Base-by-base conservation (phyloP, 2,888 invertebrate genomes). In the Gymnoscelis rufifasciata region DNA sequence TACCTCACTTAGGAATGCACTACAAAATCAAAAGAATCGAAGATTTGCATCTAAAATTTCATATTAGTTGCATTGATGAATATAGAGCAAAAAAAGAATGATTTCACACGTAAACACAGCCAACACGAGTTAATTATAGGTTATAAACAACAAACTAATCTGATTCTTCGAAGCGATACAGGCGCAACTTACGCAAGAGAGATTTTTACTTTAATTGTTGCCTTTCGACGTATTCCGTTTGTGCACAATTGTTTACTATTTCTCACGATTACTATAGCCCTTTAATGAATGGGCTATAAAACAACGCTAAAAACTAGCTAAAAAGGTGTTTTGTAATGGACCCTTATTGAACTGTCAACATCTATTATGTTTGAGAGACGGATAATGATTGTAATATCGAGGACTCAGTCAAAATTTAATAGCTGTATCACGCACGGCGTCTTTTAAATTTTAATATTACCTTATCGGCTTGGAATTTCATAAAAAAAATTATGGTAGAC, bases 191-290 rank as follows among this genome's bases (percentile, higher is more conserved):
- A 54, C 48, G 47, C 43, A 56, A 57, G 31, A 35, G 19, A 15
- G 6, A 51, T 33, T 54, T 51, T 55, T 42, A 51, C 30, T 50
- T 31, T 47, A 59, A 54, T 52, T 62, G 57, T 51, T 58, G 15
- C 33, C 10, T 23, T 61, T 51, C 38, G 39, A 50, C 43, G 31
- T 51, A 48, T 51, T 47, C 43, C 43, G 49, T 60, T 55, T 30
- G 53, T 54, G 50, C 50, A 54, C 56, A 54, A 62, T 56, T 56
- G 55, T 49, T 39, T 52, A 40, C 49, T 43, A 57, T 59, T 67
- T 75, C 74, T 60, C 76, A 76, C 70, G 68, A 56, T 56, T 59
- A 59, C 58, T 64, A 64, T 56, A 58, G 19, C 19, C 35, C 19
- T 35, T 35, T 19, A 49, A 27, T 10, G 6, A 42, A 37, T 42